Evolutionary conservation across 2,113 vertebrate genomes (phyloP).

Genomic region (Anarrhichthys ocellatus): DNA sequence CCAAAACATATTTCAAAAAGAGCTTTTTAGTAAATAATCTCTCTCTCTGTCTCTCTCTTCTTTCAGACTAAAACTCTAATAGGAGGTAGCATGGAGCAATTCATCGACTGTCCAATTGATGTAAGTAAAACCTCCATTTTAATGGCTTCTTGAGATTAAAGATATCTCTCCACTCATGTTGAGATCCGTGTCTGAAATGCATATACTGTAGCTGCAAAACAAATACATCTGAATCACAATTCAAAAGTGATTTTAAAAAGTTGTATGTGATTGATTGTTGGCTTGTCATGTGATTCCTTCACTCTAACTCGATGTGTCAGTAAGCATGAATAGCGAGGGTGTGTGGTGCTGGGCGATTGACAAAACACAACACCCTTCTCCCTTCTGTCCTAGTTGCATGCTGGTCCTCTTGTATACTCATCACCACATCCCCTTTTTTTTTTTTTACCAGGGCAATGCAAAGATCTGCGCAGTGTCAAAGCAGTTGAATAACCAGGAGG

Average conservation of each 20-base stretch:
- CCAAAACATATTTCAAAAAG: not conserved
- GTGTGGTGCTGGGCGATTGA: not conserved
- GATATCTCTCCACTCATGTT: not conserved
- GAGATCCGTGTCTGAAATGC: not conserved
- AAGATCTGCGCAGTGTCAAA: conserved; percentile 76
- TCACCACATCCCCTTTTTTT: conserved; percentile 40
- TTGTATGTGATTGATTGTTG: not conserved
- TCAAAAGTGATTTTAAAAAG: not conserved
- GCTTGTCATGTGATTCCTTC: not conserved
- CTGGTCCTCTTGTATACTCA: conserved; percentile 39
- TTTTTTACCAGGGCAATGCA: conserved; percentile 85
- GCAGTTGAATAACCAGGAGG: conserved; percentile 80
- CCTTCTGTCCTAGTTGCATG: not conserved
- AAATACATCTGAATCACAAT: not conserved
- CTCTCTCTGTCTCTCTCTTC: not conserved
- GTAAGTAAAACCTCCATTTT: conserved; percentile 79
- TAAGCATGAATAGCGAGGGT: not conserved
- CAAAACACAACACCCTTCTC: conserved; percentile 6
- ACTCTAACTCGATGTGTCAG: conserved; percentile 17
- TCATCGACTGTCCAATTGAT: conserved; percentile 83
- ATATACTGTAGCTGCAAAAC: not conserved
- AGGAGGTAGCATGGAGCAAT: conserved; percentile 88
- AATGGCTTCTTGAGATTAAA: not conserved
- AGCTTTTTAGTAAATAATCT: not conserved
- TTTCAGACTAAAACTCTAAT: conserved; percentile 91